phyloP scores from a whole-genome alignment of 2,113 vertebrate genomes.

The Chloebia gouldiae region DNA sequence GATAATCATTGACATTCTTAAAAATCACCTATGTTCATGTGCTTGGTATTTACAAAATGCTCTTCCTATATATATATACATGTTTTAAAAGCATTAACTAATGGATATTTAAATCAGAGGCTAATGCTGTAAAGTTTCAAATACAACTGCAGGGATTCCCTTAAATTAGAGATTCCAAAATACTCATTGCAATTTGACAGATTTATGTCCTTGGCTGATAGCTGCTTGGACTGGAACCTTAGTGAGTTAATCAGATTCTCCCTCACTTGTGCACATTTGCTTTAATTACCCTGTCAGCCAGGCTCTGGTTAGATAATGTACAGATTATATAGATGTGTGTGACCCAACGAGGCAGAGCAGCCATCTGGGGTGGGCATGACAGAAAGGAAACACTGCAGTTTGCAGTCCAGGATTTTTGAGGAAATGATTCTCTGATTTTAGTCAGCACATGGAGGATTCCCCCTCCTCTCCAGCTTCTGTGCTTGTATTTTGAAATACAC shows the following conservation, averaged over 20 bases:
- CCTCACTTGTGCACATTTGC: background rate
- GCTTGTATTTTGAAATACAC: background rate
- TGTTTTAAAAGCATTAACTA: background rate
- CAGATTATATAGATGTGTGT: background rate
- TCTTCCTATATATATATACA: background rate
- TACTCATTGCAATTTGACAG: background rate
- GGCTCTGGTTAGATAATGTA: background rate
- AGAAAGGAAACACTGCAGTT: background rate
- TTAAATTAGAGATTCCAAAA: background rate
- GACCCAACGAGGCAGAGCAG: background rate
- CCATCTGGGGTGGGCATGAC: background rate
- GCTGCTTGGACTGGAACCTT: background rate
- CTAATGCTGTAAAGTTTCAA: background rate
- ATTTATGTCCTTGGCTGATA: background rate
- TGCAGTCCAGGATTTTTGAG: background rate
- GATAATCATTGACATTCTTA: background rate
- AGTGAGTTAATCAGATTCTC: constrained; percentile 18
- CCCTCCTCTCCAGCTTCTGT: background rate
- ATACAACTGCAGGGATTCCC: constrained; percentile 4
- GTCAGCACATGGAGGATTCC: background rate
- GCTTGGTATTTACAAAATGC: background rate
- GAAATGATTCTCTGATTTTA: background rate
- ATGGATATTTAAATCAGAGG: background rate
- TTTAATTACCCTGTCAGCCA: background rate
- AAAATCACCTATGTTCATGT: background rate